phyloP scores from a whole-genome alignment of 2,888 invertebrate species.

The Drosophila diplacantha region DNA sequence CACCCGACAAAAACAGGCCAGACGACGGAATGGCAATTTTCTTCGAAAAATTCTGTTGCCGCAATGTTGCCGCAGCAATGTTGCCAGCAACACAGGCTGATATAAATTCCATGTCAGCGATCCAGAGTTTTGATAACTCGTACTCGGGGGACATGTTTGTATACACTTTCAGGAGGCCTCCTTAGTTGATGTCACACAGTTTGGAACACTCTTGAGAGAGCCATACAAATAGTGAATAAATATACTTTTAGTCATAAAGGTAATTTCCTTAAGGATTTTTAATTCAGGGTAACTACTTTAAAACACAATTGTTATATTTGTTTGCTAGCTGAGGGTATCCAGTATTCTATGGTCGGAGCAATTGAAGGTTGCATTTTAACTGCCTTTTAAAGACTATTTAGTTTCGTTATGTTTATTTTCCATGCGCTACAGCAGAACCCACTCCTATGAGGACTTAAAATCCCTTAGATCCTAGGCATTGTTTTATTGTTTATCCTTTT shows the following conservation, averaged over 20 bases:
- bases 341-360: neutral
- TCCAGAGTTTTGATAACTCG: neutral
- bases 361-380: neutral
- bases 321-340: neutral
- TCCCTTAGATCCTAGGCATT: neutral
- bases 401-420: neutral
- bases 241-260: neutral
- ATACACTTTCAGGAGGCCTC: neutral
- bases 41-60: neutral
- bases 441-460: neutral
- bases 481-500: neutral
- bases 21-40: neutral
- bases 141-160: neutral
- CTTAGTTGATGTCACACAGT: too few relatives aligned
- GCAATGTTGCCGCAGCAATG: slow-evolving; percentile 5
- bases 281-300: neutral
- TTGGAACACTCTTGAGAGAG: neutral
- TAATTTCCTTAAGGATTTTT: neutral
- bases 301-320: neutral
- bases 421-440: neutral
- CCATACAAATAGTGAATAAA: neutral
- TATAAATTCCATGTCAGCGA: neutral
- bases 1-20: neutral
- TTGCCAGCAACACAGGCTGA: neutral
- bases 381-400: neutral